Percentiles rank a stretch among this genome's conserved stretches.
phyloP scores from a whole-genome alignment of 2,797 vertebrate species.

The Carduelis carduelis region DNA sequence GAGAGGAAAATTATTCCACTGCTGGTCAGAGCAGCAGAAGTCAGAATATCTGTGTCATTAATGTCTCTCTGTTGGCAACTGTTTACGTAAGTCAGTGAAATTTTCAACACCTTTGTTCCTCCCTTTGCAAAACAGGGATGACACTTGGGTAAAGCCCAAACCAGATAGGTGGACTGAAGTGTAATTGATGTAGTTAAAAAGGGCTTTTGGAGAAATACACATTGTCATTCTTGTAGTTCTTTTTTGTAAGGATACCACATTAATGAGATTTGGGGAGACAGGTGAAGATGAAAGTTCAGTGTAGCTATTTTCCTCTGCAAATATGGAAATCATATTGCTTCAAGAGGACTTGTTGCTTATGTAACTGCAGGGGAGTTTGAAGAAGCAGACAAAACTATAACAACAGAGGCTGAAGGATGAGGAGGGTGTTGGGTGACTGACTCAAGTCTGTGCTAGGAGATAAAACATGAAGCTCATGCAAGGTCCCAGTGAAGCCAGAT shows the following conservation, averaged over 20 bases:
- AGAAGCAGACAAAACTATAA: background rate
- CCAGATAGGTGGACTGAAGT: background rate
- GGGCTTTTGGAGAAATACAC: background rate
- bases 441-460: background rate
- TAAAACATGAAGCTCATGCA: fast-evolving
- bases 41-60: background rate
- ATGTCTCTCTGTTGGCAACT: background rate
- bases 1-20: constrained; percentile 11
- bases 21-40: constrained; percentile 16
- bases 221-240: background rate
- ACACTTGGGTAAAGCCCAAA: background rate
- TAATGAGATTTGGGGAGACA: background rate
- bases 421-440: background rate
- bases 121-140: background rate
- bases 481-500: background rate
- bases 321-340: background rate
- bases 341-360: background rate
- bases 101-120: background rate
- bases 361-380: background rate
- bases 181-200: background rate
- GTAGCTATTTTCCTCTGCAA: background rate
- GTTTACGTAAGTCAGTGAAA: background rate
- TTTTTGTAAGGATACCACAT: background rate
- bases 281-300: background rate
- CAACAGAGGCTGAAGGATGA: background rate